Evolutionary conservation across 1,140 invertebrate species (phyloP), one percentile per base, ranked within the genome.

Genomic region (Portunus trituberculatus): DNA sequence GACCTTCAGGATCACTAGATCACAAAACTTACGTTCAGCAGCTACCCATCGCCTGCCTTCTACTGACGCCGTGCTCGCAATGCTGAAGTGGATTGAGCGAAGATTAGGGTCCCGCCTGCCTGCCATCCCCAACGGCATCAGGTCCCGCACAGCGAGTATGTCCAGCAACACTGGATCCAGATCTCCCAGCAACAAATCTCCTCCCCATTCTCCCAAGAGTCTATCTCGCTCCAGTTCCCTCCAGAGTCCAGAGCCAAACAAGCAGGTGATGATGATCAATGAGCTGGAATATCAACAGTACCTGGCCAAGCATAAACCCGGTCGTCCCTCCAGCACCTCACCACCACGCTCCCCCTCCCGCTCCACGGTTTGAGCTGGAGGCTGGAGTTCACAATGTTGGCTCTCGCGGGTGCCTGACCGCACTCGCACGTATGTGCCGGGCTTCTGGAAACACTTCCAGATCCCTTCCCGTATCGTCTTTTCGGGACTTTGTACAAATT

Each of bases 31-130:
- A n/a, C 98, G 98, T 96, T 99, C 98, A 0, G 98, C 98, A 0
- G 98, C 98, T 0, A 98, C 99, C 96, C 97, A 98, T 86, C 98
- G 98, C 96, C 97, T 99, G 48, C 98, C 98, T 0, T 98, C 98
- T 32, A 98, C 98, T 10, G 98, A 99, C 97, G 98, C 98, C 0
- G 98, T 99, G 0, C 97, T 99, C 20, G 98, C 98, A 0, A 98
- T 99, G 98, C 97, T 99, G 4, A 98, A 98, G 96, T 99, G 98
- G 98, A 98, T 99, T 0, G 98, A 99, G 96, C 97, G 98, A 87
- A 98, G 99, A 96, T 97, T 99, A 96, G 98, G 98, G 96, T 76
- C 95, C 16, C 67, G 95, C 29, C 7, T 91, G 28, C 95, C 95
- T n/a, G n/a, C 29, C 39, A 28, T 76, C 20, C 25, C 39, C 29